Percentiles rank a stretch among this genome's conserved stretches.
Evolutionary conservation across 2,888 invertebrate genomes (phyloP).

Genomic region (Megalurothrips usitatus): DNA sequence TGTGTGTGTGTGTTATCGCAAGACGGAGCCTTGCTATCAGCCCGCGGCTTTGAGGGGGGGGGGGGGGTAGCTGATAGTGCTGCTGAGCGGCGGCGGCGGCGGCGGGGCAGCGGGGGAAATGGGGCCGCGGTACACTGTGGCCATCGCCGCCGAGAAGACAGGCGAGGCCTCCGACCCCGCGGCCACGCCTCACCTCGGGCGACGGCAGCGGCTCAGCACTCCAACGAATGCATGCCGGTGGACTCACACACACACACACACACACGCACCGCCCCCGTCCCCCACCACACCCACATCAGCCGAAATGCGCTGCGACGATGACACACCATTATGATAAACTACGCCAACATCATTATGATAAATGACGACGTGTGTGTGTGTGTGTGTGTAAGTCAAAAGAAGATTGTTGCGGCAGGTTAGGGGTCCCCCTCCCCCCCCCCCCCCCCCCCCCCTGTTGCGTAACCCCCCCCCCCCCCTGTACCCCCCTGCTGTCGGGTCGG

Average conservation of each 20-base stretch:
- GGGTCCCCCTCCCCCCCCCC: not conserved
- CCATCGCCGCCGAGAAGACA: no score
- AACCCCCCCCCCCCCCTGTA: not conserved
- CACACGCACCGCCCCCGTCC: not conserved
- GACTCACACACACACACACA: not conserved
- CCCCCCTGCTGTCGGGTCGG: no score
- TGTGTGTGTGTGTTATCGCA: not conserved
- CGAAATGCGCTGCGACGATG: not conserved
- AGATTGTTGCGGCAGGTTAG: slow-evolving; percentile 11
- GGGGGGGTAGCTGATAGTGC: not conserved
- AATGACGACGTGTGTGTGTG: not conserved
- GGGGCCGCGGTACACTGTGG: not conserved
- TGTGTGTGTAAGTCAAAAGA: no score
- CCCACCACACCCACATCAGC: not conserved
- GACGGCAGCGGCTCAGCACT: no score
- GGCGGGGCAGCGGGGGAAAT: not conserved
- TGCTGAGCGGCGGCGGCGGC: not conserved
- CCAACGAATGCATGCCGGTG: no score
- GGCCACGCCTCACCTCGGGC: no score
- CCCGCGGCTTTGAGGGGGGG: not conserved
- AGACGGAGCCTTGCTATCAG: not conserved
- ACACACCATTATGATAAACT: not conserved
- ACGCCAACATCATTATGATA: not conserved
- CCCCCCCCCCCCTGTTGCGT: not conserved
- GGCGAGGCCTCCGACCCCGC: no score